These are phyloP conservation scores for Amia ocellicauda DNA, from an alignment of 2,113 vertebrate genomes.

Conservation along the genomic window DNA sequence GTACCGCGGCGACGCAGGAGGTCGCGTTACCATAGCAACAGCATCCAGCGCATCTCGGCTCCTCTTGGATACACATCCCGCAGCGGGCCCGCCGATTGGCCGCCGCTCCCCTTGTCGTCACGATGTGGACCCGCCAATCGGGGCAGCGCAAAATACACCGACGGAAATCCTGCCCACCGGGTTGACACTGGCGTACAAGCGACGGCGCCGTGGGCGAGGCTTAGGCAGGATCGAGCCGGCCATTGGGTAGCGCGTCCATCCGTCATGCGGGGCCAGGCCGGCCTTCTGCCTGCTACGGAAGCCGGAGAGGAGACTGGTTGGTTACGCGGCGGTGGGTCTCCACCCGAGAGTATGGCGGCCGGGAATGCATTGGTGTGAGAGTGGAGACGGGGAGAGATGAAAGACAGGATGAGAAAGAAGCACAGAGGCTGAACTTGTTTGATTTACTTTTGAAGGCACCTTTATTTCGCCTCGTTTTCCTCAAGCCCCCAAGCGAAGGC, in stretches of 20 bases:
- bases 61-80: constrained; percentile 48
- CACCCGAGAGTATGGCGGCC: constrained; percentile 71
- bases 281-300: constrained; percentile 54
- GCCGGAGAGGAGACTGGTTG: constrained; percentile 57
- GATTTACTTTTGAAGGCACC: background rate
- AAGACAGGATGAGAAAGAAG: constrained; percentile 46
- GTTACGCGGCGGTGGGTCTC: constrained; percentile 61
- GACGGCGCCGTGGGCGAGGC: constrained; percentile 37
- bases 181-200: constrained; percentile 38
- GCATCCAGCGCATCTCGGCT: constrained; percentile 52
- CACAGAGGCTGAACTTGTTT: constrained; percentile 36
- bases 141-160: constrained; percentile 49
- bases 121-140: constrained; percentile 53
- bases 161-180: constrained; percentile 47
- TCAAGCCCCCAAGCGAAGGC: constrained; percentile 5
- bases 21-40: constrained; percentile 69
- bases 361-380: constrained; percentile 44
- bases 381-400: constrained; percentile 36
- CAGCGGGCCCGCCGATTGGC: constrained; percentile 47
- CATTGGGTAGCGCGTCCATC: constrained; percentile 50
- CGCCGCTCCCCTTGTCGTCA: constrained; percentile 41
- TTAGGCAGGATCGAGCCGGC: constrained; percentile 9
- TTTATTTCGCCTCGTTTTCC: background rate
- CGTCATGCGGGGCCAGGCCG: constrained; percentile 35
- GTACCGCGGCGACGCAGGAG: constrained; percentile 32